Evolutionary conservation across 2,888 invertebrate species (phyloP), one percentile per base, ranked within the genome.

Genomic region (Meta bourneti): DNA sequence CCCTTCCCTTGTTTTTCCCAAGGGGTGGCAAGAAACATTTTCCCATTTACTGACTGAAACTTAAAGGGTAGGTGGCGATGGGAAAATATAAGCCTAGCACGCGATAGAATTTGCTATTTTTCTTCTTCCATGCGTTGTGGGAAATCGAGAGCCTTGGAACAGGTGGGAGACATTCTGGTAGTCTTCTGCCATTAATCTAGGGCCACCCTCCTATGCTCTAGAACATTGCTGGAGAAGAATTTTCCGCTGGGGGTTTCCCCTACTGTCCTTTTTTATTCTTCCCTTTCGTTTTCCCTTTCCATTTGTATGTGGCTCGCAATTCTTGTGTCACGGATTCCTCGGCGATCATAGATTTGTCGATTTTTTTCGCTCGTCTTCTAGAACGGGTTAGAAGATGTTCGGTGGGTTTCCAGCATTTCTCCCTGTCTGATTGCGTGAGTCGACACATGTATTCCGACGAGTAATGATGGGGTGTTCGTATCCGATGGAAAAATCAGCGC

Each of bases 91-190:
- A 86, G 87, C 81, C 20, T 85, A 70, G 85, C 91, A 86, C 81
- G 80, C 91, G 77, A 86, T 82, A 91, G 91, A 82, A 90, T 86
- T 91, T 78, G 72, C 82, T 81, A 16, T 48, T 48, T 54, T 74
- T 75, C 71, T 61, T 54, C 72, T 85, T 86, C 86, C 77, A 81
- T 86, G 69, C 72, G 86, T 75, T 69, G 82, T 91, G 91, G 87
- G 91, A 91, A 91, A 85, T 51, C 70, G 77, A 70, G 86, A 91
- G n/a, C 70, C 20, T 16, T 48, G 54, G 72, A 91, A 91, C 91
- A 91, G 91, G 91, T 91, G 91, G 82, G 75, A 82, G 77, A 77
- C 91, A 91, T 91, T 82, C 78, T 77, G 82, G 82, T 81, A 82
- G 71, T 49, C 79, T 72, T n/a, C 16, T 77, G 83, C 89, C 89